Percentiles rank a stretch among this genome's conserved stretches.
Conservation (phyloP, 2,888 invertebrate genomes). For the Nephrotoma guestfalica region DNA sequence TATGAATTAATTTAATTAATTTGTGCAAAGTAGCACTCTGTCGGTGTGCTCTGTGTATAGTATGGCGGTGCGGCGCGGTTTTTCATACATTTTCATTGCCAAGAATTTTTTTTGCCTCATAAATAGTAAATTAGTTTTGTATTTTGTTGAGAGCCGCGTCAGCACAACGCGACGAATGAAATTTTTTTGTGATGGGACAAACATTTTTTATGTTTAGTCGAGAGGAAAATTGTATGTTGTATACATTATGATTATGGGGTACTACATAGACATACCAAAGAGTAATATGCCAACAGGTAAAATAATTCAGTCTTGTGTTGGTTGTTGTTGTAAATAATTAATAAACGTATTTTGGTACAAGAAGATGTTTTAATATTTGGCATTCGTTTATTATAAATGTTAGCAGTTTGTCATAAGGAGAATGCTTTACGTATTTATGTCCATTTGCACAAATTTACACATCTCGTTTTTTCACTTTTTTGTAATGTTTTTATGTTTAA, state of each 20-base stretch:
- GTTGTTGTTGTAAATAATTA: neutral
- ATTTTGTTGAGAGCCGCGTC: neutral
- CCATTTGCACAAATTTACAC: too few species aligned
- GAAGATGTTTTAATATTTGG: neutral
- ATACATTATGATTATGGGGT: neutral
- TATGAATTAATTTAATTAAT: neutral
- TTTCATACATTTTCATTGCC: neutral
- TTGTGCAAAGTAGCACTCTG: neutral
- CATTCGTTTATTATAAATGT: neutral
- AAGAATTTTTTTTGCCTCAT: neutral
- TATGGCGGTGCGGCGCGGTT: neutral
- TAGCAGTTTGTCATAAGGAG: neutral
- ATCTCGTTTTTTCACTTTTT: too few species aligned
- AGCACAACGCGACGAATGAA: neutral
- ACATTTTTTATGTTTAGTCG: neutral
- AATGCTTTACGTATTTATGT: neutral
- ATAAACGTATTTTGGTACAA: neutral
- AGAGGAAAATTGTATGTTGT: neutral
- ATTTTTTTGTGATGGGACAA: neutral
- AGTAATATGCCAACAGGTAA: neutral
- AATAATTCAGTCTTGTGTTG: neutral
- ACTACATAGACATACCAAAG: neutral
- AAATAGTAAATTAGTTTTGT: neutral
- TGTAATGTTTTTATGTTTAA: too few species aligned
- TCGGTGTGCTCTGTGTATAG: neutral